These are phyloP conservation scores for Eriocheir sinensis DNA, from an alignment of 1,140 invertebrate species.

Conservation along the genomic window DNA sequence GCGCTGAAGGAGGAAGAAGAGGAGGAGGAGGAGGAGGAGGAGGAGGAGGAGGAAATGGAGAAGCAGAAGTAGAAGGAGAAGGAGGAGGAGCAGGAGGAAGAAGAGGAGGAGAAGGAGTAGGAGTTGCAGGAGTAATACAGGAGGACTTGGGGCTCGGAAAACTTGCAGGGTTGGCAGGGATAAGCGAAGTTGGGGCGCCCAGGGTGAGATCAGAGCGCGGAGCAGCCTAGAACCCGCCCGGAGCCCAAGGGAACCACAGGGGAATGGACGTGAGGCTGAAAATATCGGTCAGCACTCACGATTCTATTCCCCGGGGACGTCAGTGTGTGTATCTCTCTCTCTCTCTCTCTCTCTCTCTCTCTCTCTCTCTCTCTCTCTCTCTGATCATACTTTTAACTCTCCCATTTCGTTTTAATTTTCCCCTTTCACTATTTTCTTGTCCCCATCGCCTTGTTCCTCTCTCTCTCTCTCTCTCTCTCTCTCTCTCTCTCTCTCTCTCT, in stretches of 20 bases:
- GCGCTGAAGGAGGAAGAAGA: too few species aligned
- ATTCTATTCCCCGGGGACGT: not conserved
- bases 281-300: not conserved
- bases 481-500: slow-evolving; percentile 13
- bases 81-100: too few species aligned
- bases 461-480: not conserved
- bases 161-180: slow-evolving; percentile 5
- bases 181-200: not conserved
- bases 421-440: too few species aligned
- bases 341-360: slow-evolving; percentile 1
- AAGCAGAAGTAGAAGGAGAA: too few species aligned
- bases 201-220: not conserved
- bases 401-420: too few species aligned
- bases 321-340: not conserved
- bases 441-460: too few species aligned
- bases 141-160: not conserved
- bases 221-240: not conserved
- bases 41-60: too few species aligned
- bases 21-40: too few species aligned
- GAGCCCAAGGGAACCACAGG: not conserved
- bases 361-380: not conserved
- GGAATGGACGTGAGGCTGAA: not conserved
- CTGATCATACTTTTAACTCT: too few species aligned
- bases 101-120: too few species aligned
- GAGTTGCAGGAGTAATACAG: too few species aligned